Evolutionary conservation across 2,888 invertebrate species (phyloP), one percentile per base, ranked within the genome.

Genomic region (Zeuzera pyrina): DNA sequence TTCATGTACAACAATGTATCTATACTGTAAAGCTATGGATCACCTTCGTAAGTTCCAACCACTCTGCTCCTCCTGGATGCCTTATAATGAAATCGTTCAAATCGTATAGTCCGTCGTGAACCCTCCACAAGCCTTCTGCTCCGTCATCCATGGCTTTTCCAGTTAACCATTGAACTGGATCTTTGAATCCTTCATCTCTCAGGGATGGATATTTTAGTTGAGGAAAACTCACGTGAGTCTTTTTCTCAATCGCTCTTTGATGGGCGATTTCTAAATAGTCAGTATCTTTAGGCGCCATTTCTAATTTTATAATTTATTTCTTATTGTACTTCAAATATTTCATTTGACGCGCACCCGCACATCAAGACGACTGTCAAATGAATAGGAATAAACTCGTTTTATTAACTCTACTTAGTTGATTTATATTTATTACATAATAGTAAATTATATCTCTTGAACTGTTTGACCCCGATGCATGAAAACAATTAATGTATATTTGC

Each of bases 1-100:
- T 19, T 19, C 7, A 24, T 24, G 24, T 24, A 24, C n/a, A 24
- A 6, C 24, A n/a, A 5, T 11, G 2, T 25, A 25, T 3, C 6
- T 8, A 21, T 3, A 8, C n/a, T 21, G n/a, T 21, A 21, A 21
- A 21, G n/a, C 7, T 21, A 21, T 2, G n/a, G n/a, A 21, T 44
- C 71, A 88, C 93, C 83, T 89, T 87, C 1, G 91, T 88, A 28
- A 89, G 70, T 19, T 74, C 70, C 30, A 94, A 54, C 93, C 93
- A 94, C 56, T 91, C 89, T 0, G 79, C 52, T 1, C 97, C 94
- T 19, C 96, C 95, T 0, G 97, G 98, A 84, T 98, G 98, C 27
- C 77, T 85, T 2, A 88, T 67, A 3, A 92, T 78, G 62, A 95
- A 98, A 12, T 86, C 84, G 0, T 89, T 88, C 13, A 98, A 85